These are phyloP conservation scores for Climacteris rufus DNA, from an alignment of 2,113 vertebrate genomes.

Conservation along the genomic window DNA sequence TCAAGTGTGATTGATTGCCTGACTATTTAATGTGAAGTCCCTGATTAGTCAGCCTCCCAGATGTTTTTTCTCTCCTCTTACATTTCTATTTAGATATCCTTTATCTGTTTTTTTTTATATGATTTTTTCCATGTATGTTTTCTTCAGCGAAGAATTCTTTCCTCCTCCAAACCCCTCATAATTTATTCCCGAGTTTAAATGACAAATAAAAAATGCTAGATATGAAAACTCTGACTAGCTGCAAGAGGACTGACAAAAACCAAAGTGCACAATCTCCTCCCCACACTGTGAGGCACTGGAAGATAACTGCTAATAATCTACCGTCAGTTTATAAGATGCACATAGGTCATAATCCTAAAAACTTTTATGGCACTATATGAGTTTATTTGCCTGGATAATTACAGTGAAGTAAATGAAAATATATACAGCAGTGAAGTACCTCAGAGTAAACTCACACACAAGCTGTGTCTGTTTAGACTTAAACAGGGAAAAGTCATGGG, in stretches of 20 bases:
- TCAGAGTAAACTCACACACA: not conserved
- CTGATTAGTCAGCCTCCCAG: slow-evolving; percentile 17
- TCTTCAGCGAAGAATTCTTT: not conserved
- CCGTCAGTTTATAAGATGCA: not conserved
- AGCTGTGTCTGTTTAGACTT: not conserved
- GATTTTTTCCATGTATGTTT: not conserved
- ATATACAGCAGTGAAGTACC: not conserved
- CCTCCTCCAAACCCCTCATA: not conserved
- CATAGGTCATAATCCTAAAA: not conserved
- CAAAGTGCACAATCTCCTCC: not conserved
- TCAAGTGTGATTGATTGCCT: slow-evolving; percentile 33
- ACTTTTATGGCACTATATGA: not conserved
- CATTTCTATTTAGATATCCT: slow-evolving; percentile 6
- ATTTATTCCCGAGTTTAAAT: not conserved
- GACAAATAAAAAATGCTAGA: not conserved
- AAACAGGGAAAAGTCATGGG: not conserved
- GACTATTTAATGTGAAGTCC: slow-evolving; percentile 17
- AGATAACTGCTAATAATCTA: not conserved
- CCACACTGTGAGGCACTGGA: not conserved
- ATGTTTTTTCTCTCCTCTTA: slow-evolving; percentile 25
- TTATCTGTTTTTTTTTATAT: slow-evolving; percentile 17
- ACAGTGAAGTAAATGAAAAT: not conserved
- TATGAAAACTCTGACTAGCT: not conserved
- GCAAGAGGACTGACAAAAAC: not conserved
- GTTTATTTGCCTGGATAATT: not conserved